phyloP scores from a whole-genome alignment of 2,113 vertebrate genomes.

The Semicossyphus pulcher region DNA sequence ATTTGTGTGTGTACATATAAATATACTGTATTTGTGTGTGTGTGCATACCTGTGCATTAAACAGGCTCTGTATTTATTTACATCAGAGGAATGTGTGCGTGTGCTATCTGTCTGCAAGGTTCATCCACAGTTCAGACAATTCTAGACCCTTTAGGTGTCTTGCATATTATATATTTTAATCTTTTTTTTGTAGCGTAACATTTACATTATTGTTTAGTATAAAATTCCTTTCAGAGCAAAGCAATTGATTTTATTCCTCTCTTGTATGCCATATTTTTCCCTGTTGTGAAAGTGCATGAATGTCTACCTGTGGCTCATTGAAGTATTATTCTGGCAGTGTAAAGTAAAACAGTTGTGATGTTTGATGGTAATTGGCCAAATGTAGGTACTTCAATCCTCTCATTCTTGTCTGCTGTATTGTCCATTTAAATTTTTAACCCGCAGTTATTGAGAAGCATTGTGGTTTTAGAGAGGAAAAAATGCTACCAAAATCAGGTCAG shows the following conservation, averaged over 20 bases:
- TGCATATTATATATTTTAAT: not conserved
- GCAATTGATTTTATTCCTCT: not conserved
- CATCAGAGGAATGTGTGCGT: not conserved
- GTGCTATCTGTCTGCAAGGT: not conserved
- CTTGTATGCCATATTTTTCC: not conserved
- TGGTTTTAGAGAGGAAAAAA: too few species aligned
- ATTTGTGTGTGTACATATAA: conserved; percentile 20
- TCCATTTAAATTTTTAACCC: too few species aligned
- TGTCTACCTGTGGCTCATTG: too few species aligned
- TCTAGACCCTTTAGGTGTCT: not conserved
- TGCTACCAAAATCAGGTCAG: too few species aligned
- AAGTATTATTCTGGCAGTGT: too few species aligned
- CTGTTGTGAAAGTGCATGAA: too few species aligned
- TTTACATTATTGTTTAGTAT: not conserved
- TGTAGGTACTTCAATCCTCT: too few species aligned
- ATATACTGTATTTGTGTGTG: conserved; percentile 3
- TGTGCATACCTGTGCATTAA: conserved; percentile 20
- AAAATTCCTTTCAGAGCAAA: not conserved
- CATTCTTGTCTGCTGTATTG: too few species aligned
- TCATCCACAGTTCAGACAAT: conserved; percentile 18
- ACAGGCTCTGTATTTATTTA: not conserved
- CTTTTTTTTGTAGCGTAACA: not conserved
- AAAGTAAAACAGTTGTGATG: too few species aligned
- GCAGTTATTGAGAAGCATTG: too few species aligned
- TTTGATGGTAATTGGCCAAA: too few species aligned